A percentile compares a stretch with the other conserved stretches of the same genome.
phyloP scores from a whole-genome alignment of 2,888 invertebrate species.

The Podotricha telesiphe region DNA sequence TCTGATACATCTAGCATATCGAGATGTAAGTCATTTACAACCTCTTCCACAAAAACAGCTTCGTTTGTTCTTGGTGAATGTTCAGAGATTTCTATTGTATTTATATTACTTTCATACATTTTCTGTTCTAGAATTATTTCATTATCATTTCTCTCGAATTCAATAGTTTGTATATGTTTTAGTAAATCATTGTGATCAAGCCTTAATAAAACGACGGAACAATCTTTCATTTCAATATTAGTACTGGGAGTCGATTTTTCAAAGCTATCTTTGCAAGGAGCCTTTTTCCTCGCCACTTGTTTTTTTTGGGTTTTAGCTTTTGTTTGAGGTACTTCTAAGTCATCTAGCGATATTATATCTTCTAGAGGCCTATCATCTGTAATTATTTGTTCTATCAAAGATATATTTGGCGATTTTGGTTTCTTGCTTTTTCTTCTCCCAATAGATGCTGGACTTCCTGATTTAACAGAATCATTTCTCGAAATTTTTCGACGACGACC shows the following conservation, averaged over 20 bases:
- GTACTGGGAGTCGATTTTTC: slow-evolving; percentile 35
- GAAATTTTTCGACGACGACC: slow-evolving; percentile 53
- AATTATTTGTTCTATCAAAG: slow-evolving; percentile 74
- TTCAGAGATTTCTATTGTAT: slow-evolving; percentile 9
- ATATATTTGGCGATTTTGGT: slow-evolving; percentile 68
- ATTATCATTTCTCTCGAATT: not conserved
- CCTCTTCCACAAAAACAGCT: slow-evolving; percentile 47
- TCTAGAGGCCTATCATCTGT: slow-evolving; percentile 72
- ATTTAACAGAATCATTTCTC: slow-evolving; percentile 51
- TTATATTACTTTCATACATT: slow-evolving; percentile 25
- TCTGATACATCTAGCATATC: slow-evolving; percentile 80
- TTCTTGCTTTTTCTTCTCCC: slow-evolving; percentile 54
- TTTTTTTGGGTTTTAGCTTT: slow-evolving; percentile 51
- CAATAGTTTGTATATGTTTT: slow-evolving; percentile 16
- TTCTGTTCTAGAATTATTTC: slow-evolving; percentile 15
- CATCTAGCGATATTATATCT: slow-evolving; percentile 73
- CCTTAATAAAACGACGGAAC: slow-evolving; percentile 61
- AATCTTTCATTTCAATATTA: slow-evolving; percentile 58
- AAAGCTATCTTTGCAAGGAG: slow-evolving; percentile 46
- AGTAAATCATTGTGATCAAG: slow-evolving; percentile 59
- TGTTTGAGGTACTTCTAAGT: slow-evolving; percentile 58
- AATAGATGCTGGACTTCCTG: slow-evolving; percentile 55
- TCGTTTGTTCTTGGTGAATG: slow-evolving; percentile 10
- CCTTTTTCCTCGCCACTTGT: slow-evolving; percentile 50
- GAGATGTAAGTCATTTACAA: slow-evolving; percentile 66